Evolutionary conservation across 2,113 vertebrate species (phyloP), one percentile per base, ranked within the genome.

Genomic region (Zootoca vivipara): DNA sequence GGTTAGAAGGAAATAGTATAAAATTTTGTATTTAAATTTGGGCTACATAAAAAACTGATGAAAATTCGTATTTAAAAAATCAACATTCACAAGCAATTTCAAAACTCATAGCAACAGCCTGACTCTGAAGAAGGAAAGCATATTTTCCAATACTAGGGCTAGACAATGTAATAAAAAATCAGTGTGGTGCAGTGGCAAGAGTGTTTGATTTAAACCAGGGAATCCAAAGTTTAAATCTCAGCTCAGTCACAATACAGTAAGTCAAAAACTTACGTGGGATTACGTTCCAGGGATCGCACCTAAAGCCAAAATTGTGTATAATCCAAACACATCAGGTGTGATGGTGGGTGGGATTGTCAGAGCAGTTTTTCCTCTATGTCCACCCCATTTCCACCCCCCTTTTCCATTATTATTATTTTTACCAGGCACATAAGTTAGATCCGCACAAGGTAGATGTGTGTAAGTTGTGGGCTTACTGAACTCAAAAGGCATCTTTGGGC

Each of bases 31-130:
- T 46, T 40, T 67, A 8, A 77, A 52, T 7, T 67, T 1, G 0
- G 65, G 6, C 73, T 18, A 79, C 33, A 18, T 1, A 86, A 40
- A 52, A 8, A 13, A 40, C 35, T 64, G 26, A 62, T 0, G 0
- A 40, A 87, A 86, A 81, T 33, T 10, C 13, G 5, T 2, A n/a
- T 22, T 26, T 75, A 81, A 18, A 20, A 7, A 42, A 26, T 89
- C 28, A 20, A 20, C 78, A 70, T n/a, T 28, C 16, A 33, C 72
- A 73, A 56, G 18, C 28, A 15, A 5, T 69, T 56, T 18, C 46
- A 87, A 72, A 3, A 20, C 2, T 72, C 26, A 87, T 10, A 82
- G 28, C 52, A 56, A 74, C 33, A 12, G 65, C n/a, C 38, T 52
- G 42, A 26, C 46, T 62, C 1, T 16, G 13, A 16, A 26, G n/a